Base-by-base conservation (phyloP, 2,797 vertebrate genomes). In the Pipistrellus kuhlii region DNA sequence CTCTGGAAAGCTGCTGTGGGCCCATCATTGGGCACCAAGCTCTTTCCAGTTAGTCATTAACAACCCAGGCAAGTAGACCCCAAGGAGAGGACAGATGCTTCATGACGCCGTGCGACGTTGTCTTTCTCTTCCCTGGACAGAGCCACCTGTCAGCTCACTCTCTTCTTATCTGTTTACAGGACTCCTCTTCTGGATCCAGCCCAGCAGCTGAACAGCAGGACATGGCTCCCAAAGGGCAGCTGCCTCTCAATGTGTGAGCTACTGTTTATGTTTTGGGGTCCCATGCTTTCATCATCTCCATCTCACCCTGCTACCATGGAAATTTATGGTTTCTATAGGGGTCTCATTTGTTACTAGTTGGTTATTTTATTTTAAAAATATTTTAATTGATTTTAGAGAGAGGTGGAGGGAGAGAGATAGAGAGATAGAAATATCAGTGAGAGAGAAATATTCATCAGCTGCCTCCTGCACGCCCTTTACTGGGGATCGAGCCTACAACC, bases 241-340 rank as follows among this genome's bases (percentile, higher is more conserved):
- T 99, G 83, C 99, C 99, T 62, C 99, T 99, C 97, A 99, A 99
- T 97, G 99, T 99, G 99, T 99, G 98, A 99, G 99, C 96, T 95
- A 25, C 44, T 35, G 10, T 93, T 95, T 97, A 23, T 93, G 27
- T 89, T 48, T 90, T 10, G 38, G n/a, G 69, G 23, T n/a, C 77
- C 57, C 30, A 8, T 11, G 8, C 62, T 25, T 51, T 17, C 1
- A 0, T 23, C 0, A 0, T 12, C 23, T 12, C 44, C 38, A 30
- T 69, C 94, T 69, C 25, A 12, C n/a, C n/a, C n/a, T 48, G 21
- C 57, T 82, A 13, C 27, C 4, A 1, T 35, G 14, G 44, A 6
- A 32, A 2, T 0, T 3, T 46, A 35, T 51, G 18, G 53, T 90
- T 77, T 78, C 41, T 18, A 2, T 25, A 4, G 23, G 57, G 6